Conservation (phyloP, 2,888 invertebrate species). For the Dioctria rufipes region DNA sequence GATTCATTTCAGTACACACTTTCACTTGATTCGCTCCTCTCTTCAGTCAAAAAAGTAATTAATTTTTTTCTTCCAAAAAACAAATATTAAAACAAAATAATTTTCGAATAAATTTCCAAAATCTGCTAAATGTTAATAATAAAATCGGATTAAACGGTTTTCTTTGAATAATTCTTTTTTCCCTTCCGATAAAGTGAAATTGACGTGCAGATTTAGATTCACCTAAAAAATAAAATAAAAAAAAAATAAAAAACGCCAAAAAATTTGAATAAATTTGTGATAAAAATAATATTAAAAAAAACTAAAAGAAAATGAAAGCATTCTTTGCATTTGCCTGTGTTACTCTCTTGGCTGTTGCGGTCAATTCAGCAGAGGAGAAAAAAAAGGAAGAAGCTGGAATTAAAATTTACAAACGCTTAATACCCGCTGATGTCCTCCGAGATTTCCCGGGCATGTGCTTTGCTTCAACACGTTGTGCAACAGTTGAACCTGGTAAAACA, state of each 20-base stretch:
- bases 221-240: too few relatives aligned
- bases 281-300: constrained; percentile 50
- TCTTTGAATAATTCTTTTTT: not conserved
- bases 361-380: constrained; percentile 69
- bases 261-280: constrained; percentile 49
- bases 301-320: constrained; percentile 60
- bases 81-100: not conserved
- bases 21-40: constrained; percentile 63
- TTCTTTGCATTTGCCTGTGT: constrained; percentile 60
- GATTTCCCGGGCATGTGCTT: constrained; percentile 95
- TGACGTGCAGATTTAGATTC: constrained; percentile 8
- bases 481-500: constrained; percentile 86
- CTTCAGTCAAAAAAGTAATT: constrained; percentile 39
- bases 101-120: not conserved
- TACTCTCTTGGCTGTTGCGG: constrained; percentile 72
- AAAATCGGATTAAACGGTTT: constrained; percentile 28
- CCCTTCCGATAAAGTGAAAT: constrained; percentile 17
- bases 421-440: constrained; percentile 91
- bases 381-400: constrained; percentile 71
- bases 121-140: not conserved
- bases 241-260: constrained; percentile 50
- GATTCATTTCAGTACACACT: constrained; percentile 66
- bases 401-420: constrained; percentile 85
- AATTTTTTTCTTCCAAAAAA: constrained; percentile 47
- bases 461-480: constrained; percentile 90